Evolutionary conservation across 2,113 vertebrate genomes (phyloP), one percentile per base, ranked within the genome.

Genomic region (Chelonoidis abingdonii): DNA sequence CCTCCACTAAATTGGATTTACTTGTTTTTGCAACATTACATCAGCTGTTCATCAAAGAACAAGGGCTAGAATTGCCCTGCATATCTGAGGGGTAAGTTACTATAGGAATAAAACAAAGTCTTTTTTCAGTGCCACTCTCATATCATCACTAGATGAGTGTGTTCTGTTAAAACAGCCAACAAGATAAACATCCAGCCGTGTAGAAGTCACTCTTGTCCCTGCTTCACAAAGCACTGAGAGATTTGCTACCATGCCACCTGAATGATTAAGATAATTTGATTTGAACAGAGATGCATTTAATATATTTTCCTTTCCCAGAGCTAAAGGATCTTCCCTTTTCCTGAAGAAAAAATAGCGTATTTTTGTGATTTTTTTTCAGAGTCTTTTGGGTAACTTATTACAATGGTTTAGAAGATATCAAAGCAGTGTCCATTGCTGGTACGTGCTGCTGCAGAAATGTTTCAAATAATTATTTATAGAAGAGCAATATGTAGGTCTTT

Each of bases 1-100:
- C 87, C 89, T 93, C 86, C 83, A 95, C 90, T 54, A 79, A 94
- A 87, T 31, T 89, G 83, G 91, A 93, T 96, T 93, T 91, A 57
- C 83, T 93, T 75, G 84, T 79, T 83, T 84, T 65, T 94, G 86
- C 84, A 83, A 90, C 21, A n/a, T 8, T 1, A 89, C 80, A 89
- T 82, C 80, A 93, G 84, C 6, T 94, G 38, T 89, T 94, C 89
- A 87, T 75, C 78, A 90, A 84, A 93, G 75, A 87, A 53, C 25
- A 88, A 95, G 41, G 38, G 83, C 78, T 57, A 50, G 89, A 95
- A 78, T 2, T 88, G 27, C n/a, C 72, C 57, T 65, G 31, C 0
- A 5, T 83, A 54, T n/a, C 89, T 25, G 62, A 83, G 59, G 41
- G 81, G 62, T 17, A 93, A 83, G 10, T 86, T 87, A 53, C 2